Percentiles rank a stretch among this genome's conserved stretches.
These are phyloP conservation scores for Ammospiza nelsoni DNA, from an alignment of 2,113 vertebrate species.

Conservation along the genomic window DNA sequence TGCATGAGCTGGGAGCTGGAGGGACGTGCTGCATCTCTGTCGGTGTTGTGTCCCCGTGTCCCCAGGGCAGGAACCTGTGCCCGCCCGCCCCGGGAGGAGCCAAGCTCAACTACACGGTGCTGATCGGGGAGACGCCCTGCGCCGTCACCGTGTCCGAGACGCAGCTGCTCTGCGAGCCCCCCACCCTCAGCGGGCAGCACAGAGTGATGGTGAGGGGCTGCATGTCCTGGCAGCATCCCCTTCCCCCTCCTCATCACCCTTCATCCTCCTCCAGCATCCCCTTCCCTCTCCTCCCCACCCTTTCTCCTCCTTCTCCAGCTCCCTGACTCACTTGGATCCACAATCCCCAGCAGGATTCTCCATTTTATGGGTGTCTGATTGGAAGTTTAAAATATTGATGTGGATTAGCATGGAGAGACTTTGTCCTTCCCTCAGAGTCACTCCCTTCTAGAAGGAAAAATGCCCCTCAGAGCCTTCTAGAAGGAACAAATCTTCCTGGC, in stretches of 20 bases:
- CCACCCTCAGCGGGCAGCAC: slow-evolving; percentile 93
- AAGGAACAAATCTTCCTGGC: not conserved
- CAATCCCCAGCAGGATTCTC: not conserved
- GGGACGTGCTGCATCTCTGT: not conserved
- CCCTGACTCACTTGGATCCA: not conserved
- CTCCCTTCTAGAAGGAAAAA: not conserved
- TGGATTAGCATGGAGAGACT: not conserved
- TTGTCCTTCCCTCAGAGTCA: not conserved
- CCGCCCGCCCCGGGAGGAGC: slow-evolving; percentile 90
- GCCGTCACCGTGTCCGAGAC: slow-evolving; percentile 94
- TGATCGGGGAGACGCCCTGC: slow-evolving; percentile 93
- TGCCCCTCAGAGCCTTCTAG: not conserved
- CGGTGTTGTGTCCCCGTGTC: slow-evolving; percentile 26
- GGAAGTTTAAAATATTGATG: not conserved
- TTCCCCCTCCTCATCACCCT: not conserved
- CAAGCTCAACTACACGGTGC: slow-evolving; percentile 96
- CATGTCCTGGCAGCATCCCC: not conserved
- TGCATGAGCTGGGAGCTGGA: not conserved
- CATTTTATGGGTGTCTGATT: not conserved
- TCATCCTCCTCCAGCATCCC: not conserved
- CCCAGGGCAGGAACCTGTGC: slow-evolving; percentile 95
- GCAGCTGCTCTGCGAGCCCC: slow-evolving; percentile 95
- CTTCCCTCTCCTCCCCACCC: not conserved
- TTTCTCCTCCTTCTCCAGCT: not conserved
- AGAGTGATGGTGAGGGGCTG: slow-evolving; percentile 86